Conservation (phyloP, 2,113 vertebrate genomes). For the Australoheros scitulus region DNA sequence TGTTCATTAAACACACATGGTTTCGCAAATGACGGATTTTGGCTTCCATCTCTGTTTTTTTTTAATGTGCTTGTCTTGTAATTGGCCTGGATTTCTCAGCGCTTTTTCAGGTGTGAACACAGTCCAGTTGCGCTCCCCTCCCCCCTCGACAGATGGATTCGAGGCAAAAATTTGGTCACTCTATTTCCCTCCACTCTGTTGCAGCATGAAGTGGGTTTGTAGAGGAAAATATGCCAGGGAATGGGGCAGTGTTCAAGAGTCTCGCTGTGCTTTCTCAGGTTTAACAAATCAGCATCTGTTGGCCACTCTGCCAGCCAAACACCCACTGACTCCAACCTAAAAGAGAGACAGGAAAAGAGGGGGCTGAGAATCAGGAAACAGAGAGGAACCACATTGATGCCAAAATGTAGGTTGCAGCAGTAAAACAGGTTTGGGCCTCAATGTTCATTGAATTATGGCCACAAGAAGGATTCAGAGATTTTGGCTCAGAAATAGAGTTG, state of each 20-base stretch:
- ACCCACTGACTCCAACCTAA: conserved; percentile 56
- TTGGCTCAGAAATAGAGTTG: no score
- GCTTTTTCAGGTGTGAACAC: conserved; percentile 58
- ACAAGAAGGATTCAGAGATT: not conserved
- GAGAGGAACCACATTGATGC: not conserved
- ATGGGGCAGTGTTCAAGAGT: conserved; percentile 47
- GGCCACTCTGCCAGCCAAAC: conserved; percentile 63
- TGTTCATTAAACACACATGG: conserved; percentile 69
- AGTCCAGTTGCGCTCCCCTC: conserved; percentile 45
- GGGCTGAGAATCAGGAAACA: not conserved
- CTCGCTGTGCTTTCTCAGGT: conserved; percentile 72
- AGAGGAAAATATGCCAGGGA: conserved; percentile 50
- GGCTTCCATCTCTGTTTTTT: conserved; percentile 59
- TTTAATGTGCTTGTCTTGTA: conserved; percentile 50
- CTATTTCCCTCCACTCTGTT: conserved; percentile 42
- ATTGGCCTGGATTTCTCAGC: conserved; percentile 71
- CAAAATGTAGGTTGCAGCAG: not conserved
- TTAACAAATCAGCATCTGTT: conserved; percentile 78
- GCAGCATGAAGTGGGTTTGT: conserved; percentile 28
- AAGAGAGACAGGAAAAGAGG: conserved; percentile 14
- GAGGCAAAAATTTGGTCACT: conserved; percentile 50
- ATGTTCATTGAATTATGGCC: not conserved
- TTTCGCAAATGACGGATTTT: conserved; percentile 64
- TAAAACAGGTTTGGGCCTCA: not conserved
- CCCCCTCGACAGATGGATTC: conserved; percentile 57